Conservation (phyloP, 2,797 vertebrate species). For the Sebastes iracundus region DNA sequence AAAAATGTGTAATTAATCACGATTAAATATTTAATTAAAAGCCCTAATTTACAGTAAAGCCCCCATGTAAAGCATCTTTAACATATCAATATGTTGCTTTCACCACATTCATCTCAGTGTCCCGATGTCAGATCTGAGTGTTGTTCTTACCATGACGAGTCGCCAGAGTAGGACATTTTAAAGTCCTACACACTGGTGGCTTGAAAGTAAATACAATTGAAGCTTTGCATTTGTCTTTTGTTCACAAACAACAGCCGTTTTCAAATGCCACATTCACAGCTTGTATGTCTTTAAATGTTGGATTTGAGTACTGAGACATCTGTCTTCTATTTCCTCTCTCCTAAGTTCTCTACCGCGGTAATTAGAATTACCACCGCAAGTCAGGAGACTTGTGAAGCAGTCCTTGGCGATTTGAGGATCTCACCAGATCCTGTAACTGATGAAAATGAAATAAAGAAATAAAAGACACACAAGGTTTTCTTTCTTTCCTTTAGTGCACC, state of each 20-base stretch:
- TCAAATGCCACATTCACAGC: constrained; percentile 27
- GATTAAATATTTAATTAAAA: too few species aligned
- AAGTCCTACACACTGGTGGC: neutral
- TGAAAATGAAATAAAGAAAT: neutral
- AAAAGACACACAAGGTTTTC: neutral
- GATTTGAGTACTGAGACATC: constrained; percentile 26
- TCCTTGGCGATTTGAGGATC: neutral
- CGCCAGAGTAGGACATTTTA: neutral
- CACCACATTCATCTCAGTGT: neutral
- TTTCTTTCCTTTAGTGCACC: neutral
- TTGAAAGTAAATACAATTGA: neutral
- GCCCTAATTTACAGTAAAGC: neutral
- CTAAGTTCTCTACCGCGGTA: neutral
- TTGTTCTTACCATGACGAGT: neutral
- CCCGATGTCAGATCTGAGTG: neutral
- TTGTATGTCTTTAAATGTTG: constrained; percentile 29
- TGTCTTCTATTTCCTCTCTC: constrained; percentile 1
- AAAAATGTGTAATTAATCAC: too few species aligned
- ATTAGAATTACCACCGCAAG: neutral
- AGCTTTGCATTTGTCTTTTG: neutral
- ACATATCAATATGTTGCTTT: neutral
- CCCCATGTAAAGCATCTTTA: neutral
- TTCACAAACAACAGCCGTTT: neutral
- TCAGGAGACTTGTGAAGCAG: neutral
- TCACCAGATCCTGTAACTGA: neutral